Base-by-base conservation (phyloP, 2,797 vertebrate species). In the Pangasius macronema region DNA sequence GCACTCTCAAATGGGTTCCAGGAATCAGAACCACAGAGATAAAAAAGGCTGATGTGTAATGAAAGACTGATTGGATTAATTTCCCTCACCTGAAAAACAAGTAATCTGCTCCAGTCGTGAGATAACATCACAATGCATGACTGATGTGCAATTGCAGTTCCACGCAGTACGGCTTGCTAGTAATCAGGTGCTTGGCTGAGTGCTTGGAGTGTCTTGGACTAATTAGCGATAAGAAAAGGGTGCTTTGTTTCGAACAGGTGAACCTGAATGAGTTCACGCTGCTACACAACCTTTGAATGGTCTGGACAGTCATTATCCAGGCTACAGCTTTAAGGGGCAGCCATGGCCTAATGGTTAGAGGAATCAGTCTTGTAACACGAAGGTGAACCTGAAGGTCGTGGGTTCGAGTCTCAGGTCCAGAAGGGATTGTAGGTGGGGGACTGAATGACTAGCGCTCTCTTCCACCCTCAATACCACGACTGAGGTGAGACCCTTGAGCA, bases 141-240 rank as follows among this genome's bases (percentile, higher is more conserved):
- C 87, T 93, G 94, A 94, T 92, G 91, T 94, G 90, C 87, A 92
- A 61, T 92, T 82, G 92, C 91, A 90, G 92, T 93, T 91, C 92
- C 93, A 89, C n/a, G 13, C 84, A 91, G 89, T 92, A 53, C 70
- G 93, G 91, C 94, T 94, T 93, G 88, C 80, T 83, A 89, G 90
- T 94, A 94, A 95, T 95, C 93, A 94, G 93, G 90, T 90, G 89
- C 92, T 93, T 94, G 92, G 93, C 93, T 94, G 91, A 90, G 84
- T 88, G 73, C 82, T 85, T 73, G 70, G 77, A 89, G 91, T 92
- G 92, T 94, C 92, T 91, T 91, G 87, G 89, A 89, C 93, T 94
- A 95, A 95, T 96, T 95, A 95, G 92, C 20, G 92, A 95, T 94
- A 94, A 95, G 93, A 93, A 57, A 94, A 92, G 93, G 91, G 92